phyloP scores from a whole-genome alignment of 2,113 vertebrate genomes.

The Merops nubicus region DNA sequence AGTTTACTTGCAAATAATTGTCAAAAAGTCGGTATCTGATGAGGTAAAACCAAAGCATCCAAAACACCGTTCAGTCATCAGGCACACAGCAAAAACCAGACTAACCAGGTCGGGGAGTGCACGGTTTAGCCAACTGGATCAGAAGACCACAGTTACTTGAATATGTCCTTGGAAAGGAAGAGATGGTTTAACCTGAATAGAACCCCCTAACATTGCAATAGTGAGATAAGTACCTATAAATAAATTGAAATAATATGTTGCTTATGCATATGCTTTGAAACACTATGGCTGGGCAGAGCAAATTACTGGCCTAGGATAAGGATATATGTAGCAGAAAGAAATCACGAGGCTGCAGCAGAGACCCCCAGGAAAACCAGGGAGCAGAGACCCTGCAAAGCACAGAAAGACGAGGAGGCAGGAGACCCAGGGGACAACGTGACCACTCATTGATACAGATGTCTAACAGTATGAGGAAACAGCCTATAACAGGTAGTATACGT shows the following conservation, averaged over 20 bases:
- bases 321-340: not conserved
- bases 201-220: not conserved
- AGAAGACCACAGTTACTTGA: not conserved
- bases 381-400: not conserved
- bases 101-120: fast-evolving
- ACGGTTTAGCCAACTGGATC: not conserved
- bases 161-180: not conserved
- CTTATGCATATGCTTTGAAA: not conserved
- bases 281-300: not conserved
- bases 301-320: not conserved
- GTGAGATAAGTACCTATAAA: not conserved
- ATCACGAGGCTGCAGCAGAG: not conserved
- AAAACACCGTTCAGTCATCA: not conserved
- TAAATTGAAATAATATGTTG: not conserved
- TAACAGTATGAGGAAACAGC: not conserved
- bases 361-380: not conserved
- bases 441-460: fast-evolving
- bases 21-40: not conserved
- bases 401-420: not conserved
- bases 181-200: not conserved
- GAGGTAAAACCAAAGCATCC: not conserved
- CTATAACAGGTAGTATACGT: fast-evolving
- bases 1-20: not conserved
- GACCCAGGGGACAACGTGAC: not conserved
- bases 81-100: not conserved